Evolutionary conservation across 1,140 invertebrate genomes (phyloP).

Genomic region (Paramacrobiotus metropolitanus): DNA sequence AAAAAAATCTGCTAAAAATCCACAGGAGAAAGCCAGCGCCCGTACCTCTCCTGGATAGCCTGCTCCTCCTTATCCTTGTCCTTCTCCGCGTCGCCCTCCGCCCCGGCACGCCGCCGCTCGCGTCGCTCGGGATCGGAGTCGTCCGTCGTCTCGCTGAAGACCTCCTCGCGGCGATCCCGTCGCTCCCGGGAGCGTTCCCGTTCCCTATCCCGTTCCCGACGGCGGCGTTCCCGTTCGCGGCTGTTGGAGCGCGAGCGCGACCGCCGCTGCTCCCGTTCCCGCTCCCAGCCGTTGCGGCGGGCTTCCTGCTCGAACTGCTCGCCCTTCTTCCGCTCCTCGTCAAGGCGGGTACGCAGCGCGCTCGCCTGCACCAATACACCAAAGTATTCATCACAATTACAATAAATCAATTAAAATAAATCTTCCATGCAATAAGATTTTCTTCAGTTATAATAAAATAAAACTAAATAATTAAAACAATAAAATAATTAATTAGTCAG

Average conservation of each 20-base stretch:
- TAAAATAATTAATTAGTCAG: too few species aligned
- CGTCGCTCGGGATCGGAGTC: not conserved
- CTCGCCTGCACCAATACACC: too few species aligned
- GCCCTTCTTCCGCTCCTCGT: conserved; percentile 41
- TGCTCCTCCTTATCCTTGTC: conserved; percentile 74
- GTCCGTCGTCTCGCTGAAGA: conserved; percentile 10
- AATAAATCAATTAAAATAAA: too few species aligned
- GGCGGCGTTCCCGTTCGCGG: conserved; percentile 11
- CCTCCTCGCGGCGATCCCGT: not conserved
- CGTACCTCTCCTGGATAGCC: conserved; percentile 49
- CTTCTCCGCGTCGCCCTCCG: conserved; percentile 26
- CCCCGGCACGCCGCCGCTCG: not conserved
- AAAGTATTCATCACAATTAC: too few species aligned
- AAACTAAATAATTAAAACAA: too few species aligned
- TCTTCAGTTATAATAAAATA: too few species aligned
- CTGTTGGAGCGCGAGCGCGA: conserved; percentile 11
- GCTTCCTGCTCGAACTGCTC: conserved; percentile 34
- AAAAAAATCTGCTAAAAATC: too few species aligned
- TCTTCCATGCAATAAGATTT: too few species aligned
- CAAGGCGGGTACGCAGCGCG: conserved; percentile 34
- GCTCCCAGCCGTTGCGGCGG: conserved; percentile 14
- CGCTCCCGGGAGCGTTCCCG: conserved; percentile 14
- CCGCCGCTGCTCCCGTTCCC: conserved; percentile 12
- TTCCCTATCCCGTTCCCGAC: conserved; percentile 14
- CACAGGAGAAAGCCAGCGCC: too few species aligned